Conservation (phyloP, 2,113 vertebrate genomes). For the Ia io region DNA sequence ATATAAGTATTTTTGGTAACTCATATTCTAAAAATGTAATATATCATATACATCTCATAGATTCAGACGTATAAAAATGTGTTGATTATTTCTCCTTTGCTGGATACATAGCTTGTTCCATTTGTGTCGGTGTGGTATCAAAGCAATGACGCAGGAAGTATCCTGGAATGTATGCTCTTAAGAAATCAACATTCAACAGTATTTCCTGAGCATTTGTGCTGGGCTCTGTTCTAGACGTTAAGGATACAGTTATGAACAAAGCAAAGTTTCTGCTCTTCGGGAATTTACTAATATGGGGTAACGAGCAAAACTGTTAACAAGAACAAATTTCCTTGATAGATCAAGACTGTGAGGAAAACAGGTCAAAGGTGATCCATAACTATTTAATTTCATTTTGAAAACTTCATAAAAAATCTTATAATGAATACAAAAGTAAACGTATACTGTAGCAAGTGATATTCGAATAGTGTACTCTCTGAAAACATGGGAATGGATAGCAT, state of each 20-base stretch:
- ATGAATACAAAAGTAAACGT: not conserved
- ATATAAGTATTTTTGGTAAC: not conserved
- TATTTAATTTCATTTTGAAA: not conserved
- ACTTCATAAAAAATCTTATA: not conserved
- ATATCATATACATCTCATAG: not conserved
- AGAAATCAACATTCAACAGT: not conserved
- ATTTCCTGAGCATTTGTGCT: not conserved
- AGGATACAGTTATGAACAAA: not conserved
- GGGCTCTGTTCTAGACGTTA: not conserved
- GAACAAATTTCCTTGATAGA: not conserved
- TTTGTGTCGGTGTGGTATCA: not conserved
- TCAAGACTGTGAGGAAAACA: not conserved
- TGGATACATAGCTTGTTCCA: not conserved
- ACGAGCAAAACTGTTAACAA: not conserved
- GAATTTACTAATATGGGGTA: not conserved
- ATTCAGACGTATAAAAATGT: not conserved
- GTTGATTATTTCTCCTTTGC: not conserved
- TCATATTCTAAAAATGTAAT: not conserved
- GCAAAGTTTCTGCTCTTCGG: not conserved
- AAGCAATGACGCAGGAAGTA: not conserved
- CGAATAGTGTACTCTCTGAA: not conserved
- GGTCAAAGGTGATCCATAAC: not conserved
- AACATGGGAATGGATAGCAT: not conserved
- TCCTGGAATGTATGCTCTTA: not conserved
- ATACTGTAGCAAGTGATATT: not conserved